Conservation (phyloP, 1,140 invertebrate genomes). For the Campoletis sonorensis region DNA sequence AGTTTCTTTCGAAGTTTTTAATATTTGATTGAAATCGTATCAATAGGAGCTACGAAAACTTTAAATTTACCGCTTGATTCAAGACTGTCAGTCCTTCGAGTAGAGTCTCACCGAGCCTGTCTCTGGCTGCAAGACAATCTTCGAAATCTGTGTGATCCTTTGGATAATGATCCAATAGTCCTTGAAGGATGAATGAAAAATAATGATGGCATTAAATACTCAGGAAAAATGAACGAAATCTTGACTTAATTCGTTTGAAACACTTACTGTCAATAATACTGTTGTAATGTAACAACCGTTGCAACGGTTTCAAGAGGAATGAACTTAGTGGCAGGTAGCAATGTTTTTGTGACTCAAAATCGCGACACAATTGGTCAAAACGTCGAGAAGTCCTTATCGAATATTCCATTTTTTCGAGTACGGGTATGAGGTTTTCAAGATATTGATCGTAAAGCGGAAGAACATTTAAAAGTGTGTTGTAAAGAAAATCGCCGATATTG, state of each 20-base stretch:
- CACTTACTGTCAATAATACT: slow-evolving; percentile 90
- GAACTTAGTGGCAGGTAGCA: slow-evolving; percentile 92
- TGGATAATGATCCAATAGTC: slow-evolving; percentile 86
- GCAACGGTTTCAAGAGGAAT: slow-evolving; percentile 92
- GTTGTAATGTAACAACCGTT: slow-evolving; percentile 92
- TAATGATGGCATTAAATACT: neutral
- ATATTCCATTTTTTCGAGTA: slow-evolving; percentile 86
- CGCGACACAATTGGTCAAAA: slow-evolving; percentile 88
- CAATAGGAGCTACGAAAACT: too few relatives aligned
- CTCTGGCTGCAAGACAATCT: slow-evolving; percentile 84
- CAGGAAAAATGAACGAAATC: neutral
- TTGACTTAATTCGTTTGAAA: slow-evolving; percentile 42
- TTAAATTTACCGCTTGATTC: slow-evolving; percentile 70
- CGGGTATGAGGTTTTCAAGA: slow-evolving; percentile 85
- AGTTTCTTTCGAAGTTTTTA: too few relatives aligned
- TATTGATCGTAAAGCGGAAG: slow-evolving; percentile 88
- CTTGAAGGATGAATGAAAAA: slow-evolving; percentile 70
- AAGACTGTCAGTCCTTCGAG: slow-evolving; percentile 70
- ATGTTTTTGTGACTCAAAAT: slow-evolving; percentile 91
- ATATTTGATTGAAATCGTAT: too few relatives aligned
- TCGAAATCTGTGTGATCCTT: slow-evolving; percentile 85
- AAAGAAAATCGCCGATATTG: slow-evolving; percentile 81
- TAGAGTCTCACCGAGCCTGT: slow-evolving; percentile 78
- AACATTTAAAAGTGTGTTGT: slow-evolving; percentile 72
- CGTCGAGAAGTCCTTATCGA: slow-evolving; percentile 83